Base-by-base conservation (phyloP, 2,888 invertebrate genomes). In the Endotricha flammealis region DNA sequence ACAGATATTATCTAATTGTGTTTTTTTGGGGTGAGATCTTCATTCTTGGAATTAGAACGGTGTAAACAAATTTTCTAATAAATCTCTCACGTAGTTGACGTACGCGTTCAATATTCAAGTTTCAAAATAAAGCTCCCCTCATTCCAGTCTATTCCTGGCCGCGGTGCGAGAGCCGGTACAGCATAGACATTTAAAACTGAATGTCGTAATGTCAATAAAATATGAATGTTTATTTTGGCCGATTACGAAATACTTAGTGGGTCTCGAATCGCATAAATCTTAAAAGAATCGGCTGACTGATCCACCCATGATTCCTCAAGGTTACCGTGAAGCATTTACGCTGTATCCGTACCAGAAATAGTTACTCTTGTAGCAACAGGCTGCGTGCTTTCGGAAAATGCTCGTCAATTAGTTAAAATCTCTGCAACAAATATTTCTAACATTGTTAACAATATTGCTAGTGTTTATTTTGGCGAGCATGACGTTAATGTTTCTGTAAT, bases 181-280 rank as follows among this genome's bases (percentile, higher is more conserved):
- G 58, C 65, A 56, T 61, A 51, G 55, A 62, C 66, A 64, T 64
- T 71, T 65, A 60, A 68, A 73, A 63, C 68, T 59, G 59, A 71
- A 71, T 82, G 81, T 83, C 79, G 80, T 80, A 83, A 83, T 75
- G 73, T 76, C 77, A 80, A 83, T 83, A 80, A 82, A 80, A 78
- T 79, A 78, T 78, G 68, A 73, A 75, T 60, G 75, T 79, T 82
- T 86, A 86, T 86, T 85, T 82, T 76, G 64, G 73, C 67, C 57
- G 76, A 76, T 85, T 83, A 81, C 79, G 79, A 82, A 79, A 85
- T 70, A 61, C 68, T 68, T 65, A 69, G 63, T 62, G 56, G 56
- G 58, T 57, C 54, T 65, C 59, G 63, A 63, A 66, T 69, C 64
- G 56, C 57, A 72, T 79, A 73, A 75, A 81, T 81, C 75, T 80